Conservation (phyloP, 2,797 vertebrate species). For the Mus caroli region DNA sequence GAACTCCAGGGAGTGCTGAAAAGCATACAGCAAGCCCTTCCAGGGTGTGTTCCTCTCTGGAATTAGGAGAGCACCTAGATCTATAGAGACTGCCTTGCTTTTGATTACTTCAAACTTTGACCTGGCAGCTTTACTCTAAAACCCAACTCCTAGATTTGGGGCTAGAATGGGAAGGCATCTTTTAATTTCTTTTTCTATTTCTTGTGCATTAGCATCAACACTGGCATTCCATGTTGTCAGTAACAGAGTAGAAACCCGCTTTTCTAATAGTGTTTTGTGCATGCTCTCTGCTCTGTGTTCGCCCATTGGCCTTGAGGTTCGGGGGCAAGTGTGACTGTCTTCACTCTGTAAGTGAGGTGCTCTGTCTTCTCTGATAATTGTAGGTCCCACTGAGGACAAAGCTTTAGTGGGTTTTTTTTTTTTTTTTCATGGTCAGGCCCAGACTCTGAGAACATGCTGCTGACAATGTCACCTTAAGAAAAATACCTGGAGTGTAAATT, state of each 20-base stretch:
- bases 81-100: not conserved
- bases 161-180: not conserved
- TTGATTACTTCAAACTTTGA: conserved; percentile 23
- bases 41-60: not conserved
- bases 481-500: not conserved
- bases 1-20: not conserved
- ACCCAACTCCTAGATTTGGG: conserved; percentile 4
- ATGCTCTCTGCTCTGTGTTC: not conserved
- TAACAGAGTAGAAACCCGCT: not conserved
- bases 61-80: not conserved
- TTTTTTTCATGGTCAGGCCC: not conserved
- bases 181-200: not conserved
- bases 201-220: not conserved
- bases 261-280: not conserved
- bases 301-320: not conserved
- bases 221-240: not conserved
- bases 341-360: not conserved
- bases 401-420: not conserved
- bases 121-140: not conserved
- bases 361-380: not conserved
- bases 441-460: not conserved
- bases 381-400: not conserved
- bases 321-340: not conserved
- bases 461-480: not conserved
- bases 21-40: not conserved